Conservation (phyloP, 2,113 vertebrate species). For the Chionomys nivalis region DNA sequence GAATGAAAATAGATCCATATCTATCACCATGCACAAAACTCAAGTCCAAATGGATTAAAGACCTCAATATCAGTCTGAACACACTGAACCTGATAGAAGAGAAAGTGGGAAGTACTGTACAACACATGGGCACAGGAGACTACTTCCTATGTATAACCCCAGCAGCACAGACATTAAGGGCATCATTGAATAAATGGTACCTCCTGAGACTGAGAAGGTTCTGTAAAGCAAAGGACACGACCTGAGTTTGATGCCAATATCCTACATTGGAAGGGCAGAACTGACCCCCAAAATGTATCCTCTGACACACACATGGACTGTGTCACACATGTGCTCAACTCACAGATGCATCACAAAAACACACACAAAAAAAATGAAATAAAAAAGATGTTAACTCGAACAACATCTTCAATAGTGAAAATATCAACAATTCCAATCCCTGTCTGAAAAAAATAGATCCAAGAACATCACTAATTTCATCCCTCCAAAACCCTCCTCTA, state of each 20-base stretch:
- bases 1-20: no score
- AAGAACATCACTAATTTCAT: not conserved
- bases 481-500: not conserved
- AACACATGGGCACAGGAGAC: no score
- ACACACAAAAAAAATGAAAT: not conserved
- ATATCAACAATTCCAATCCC: not conserved
- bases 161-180: no score
- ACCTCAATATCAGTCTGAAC: no score
- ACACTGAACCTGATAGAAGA: no score
- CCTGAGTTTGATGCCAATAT: not conserved
- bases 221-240: no score
- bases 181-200: no score
- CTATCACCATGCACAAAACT: no score
- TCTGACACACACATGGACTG: not conserved
- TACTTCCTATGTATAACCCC: no score
- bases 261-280: not conserved
- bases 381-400: not conserved
- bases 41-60: no score
- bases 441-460: not conserved
- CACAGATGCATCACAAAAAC: not conserved
- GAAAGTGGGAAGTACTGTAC: no score
- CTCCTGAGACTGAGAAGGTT: no score
- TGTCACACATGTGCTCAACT: not conserved
- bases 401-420: not conserved
- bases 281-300: not conserved